Percentiles rank a stretch among this genome's conserved stretches.
Evolutionary conservation across 2,113 vertebrate genomes (phyloP).

Genomic region (Etheostoma cragini): DNA sequence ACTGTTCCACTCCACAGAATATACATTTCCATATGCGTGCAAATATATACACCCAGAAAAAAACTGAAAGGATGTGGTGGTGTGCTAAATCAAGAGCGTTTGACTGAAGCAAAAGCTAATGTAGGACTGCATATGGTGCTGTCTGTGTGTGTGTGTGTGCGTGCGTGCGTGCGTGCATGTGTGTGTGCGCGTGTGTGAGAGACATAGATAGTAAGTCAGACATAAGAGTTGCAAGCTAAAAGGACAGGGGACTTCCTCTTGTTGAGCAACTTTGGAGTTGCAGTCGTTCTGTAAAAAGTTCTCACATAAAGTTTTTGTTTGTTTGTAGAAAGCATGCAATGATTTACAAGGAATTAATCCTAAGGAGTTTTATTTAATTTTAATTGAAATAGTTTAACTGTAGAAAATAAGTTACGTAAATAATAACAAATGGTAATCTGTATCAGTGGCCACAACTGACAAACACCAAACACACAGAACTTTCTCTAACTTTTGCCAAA

Average conservation of each 20-base stretch:
- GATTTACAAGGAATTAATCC: not conserved
- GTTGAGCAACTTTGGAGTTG: conserved; percentile 22
- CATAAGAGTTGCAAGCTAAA: conserved; percentile 8
- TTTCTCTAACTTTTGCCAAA: no score
- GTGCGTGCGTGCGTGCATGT: not conserved
- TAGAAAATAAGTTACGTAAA: no score
- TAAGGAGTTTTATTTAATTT: not conserved
- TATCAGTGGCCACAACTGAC: no score
- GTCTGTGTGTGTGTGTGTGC: not conserved
- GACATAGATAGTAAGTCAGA: conserved; percentile 17
- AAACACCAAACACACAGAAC: no score
- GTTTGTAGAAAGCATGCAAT: not conserved
- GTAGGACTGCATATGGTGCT: conserved; percentile 48
- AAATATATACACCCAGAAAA: not conserved
- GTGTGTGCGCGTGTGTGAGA: conserved; percentile 5
- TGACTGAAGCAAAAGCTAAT: conserved; percentile 29
- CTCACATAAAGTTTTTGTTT: conserved; percentile 13
- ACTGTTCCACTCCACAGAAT: conserved; percentile 28
- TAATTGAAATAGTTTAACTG: no score
- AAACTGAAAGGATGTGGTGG: conserved; percentile 70
- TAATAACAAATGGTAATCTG: no score
- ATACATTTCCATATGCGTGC: conserved; percentile 35
- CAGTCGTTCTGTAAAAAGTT: conserved; percentile 16
- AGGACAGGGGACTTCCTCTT: conserved; percentile 53
- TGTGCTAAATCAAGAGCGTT: conserved; percentile 58